Evolutionary conservation across 2,888 invertebrate genomes (phyloP).

Genomic region (Phyto melanocephala): DNA sequence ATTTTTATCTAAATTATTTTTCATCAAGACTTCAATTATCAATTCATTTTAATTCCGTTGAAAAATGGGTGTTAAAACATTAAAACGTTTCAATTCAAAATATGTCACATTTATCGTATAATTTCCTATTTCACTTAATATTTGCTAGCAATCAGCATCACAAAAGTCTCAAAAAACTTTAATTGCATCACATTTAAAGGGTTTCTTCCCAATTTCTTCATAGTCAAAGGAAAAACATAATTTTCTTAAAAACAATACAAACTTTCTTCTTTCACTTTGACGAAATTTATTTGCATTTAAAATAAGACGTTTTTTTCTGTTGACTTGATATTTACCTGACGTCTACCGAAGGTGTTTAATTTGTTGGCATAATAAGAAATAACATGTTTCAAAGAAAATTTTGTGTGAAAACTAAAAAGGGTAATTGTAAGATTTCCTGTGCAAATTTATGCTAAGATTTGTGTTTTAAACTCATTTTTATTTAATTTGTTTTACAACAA

Average conservation of each 20-base stretch:
- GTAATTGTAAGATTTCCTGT: not conserved
- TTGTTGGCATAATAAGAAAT: not conserved
- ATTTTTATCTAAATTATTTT: too few relatives aligned
- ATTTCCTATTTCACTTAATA: too few relatives aligned
- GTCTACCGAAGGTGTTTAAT: constrained; percentile 19
- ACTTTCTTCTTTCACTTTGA: not conserved
- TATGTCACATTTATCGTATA: too few relatives aligned
- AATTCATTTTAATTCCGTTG: too few relatives aligned
- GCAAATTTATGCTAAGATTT: too few relatives aligned
- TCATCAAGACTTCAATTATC: too few relatives aligned
- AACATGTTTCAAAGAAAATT: not conserved
- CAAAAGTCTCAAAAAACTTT: constrained; percentile 38
- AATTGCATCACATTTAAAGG: constrained; percentile 57
- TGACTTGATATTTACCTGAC: not conserved
- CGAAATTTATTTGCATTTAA: constrained; percentile 12
- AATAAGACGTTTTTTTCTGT: not conserved
- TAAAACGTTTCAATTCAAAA: too few relatives aligned
- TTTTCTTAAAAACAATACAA: constrained; percentile 16
- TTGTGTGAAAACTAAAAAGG: not conserved
- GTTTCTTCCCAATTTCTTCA: constrained; percentile 42
- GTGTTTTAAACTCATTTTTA: too few relatives aligned
- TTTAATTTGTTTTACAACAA: too few relatives aligned
- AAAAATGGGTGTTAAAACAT: too few relatives aligned
- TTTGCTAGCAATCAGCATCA: constrained; percentile 7
- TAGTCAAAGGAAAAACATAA: constrained; percentile 13